Base-by-base conservation (phyloP, 2,113 vertebrate species). In the Callipepla squamata region DNA sequence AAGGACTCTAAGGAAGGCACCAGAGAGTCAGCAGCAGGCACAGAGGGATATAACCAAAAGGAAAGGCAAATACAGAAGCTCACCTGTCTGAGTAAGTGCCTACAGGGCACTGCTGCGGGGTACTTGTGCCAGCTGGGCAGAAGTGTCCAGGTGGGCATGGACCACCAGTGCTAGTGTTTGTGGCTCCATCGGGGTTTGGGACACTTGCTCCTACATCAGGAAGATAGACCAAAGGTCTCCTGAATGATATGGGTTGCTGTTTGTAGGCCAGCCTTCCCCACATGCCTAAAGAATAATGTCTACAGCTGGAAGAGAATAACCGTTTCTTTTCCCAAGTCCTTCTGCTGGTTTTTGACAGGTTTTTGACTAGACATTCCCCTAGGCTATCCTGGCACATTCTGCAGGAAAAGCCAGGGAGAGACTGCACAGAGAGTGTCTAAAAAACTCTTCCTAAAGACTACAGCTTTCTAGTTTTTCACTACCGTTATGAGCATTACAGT, bases 31-130 rank as follows among this genome's bases (percentile, higher is more conserved):
- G 61, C 18, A 53, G 47, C 42, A 32, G 34, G 16, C 16, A 59
- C 50, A 11, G 53, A 25, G 18, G 40, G 30, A 84, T 72, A 72
- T 48, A 62, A 12, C 4, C 40, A 11, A 30, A 42, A 42, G 26
- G 30, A 48, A 70, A 70, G 19, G 10, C 16, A 65, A 75, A 30
- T 5, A 4, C 48, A 85, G 70, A 8, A 86, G 80, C 89, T 97
- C 48, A 99, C 99, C 98, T 98, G 93, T 98, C 96, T 11, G 99
- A 99, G 95, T 98, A 99, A 65, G 98, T 99, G 30, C 99, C 99
- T 61, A 82, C 36, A 3, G 99, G 99, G 77, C 99, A 99, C 4
- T 94, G 97, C 30, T 98, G 63, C 19, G 98, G 98, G 30, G 97
- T 68, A 9, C 95, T 97, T 25, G 98, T 98, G 23, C 98, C 99